Evolutionary conservation across 1,140 invertebrate species (phyloP).

Genomic region (Drosophila sp.): DNA sequence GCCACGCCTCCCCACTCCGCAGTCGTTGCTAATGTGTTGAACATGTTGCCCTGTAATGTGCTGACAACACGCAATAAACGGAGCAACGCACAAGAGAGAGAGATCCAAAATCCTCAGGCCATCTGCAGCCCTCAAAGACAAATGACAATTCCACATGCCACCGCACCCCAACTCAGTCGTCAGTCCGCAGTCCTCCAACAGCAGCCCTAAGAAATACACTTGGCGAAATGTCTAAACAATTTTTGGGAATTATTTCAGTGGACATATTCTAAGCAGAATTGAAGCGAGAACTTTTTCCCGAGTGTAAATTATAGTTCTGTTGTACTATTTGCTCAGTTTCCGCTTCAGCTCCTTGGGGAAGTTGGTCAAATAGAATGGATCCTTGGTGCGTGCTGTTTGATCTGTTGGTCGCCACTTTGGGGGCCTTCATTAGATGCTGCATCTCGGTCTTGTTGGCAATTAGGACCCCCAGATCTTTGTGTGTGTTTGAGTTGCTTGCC

Average conservation of each 20-base stretch:
- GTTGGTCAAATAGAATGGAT: slow-evolving; percentile 22
- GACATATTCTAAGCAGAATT: not conserved
- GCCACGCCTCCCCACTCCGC: not conserved
- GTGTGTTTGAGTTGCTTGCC: not conserved
- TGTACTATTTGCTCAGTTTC: slow-evolving; percentile 58
- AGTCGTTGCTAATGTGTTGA: slow-evolving; percentile 67
- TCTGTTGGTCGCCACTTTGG: slow-evolving; percentile 59
- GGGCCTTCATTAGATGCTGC: slow-evolving; percentile 72
- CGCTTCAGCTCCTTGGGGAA: slow-evolving; percentile 42
- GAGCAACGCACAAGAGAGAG: not conserved
- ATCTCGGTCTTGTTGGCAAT: not conserved
- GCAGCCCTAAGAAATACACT: not conserved
- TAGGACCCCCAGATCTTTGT: not conserved
- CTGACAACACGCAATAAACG: slow-evolving; percentile 70
- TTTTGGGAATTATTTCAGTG: not conserved
- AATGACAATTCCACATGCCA: slow-evolving; percentile 77
- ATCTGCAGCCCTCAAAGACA: slow-evolving; percentile 49
- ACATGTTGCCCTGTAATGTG: slow-evolving; percentile 74
- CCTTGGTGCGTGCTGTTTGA: slow-evolving; percentile 52
- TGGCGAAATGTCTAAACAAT: not conserved
- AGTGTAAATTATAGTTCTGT: not conserved
- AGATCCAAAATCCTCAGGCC: slow-evolving; percentile 19
- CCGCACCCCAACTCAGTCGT: not conserved
- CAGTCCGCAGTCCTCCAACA: not conserved
- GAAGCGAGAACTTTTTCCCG: not conserved